Conservation (phyloP, 2,797 vertebrate genomes). For the Poecilia gillii region DNA sequence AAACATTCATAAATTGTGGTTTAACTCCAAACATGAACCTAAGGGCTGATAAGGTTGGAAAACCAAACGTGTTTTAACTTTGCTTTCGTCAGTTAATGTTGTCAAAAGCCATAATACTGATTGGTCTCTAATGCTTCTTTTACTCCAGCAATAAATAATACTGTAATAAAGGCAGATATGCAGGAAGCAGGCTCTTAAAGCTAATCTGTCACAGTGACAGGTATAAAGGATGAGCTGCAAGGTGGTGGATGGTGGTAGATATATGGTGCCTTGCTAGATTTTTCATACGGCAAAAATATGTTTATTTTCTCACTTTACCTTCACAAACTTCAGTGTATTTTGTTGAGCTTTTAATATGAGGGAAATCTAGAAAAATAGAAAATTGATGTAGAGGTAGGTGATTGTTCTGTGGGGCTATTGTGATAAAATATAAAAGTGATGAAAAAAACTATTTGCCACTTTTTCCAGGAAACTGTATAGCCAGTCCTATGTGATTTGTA, state of each 20-base stretch:
- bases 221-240: constrained; percentile 2
- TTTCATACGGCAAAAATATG: not conserved
- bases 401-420: not conserved
- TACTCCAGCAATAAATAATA: constrained; percentile 1
- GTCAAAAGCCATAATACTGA: not conserved
- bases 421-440: too few species aligned
- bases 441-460: too few species aligned
- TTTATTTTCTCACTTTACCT: not conserved
- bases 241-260: not conserved
- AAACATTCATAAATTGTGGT: constrained; percentile 3
- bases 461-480: too few species aligned
- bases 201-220: not conserved
- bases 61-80: not conserved
- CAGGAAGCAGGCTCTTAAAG: not conserved
- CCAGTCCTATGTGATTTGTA: too few species aligned
- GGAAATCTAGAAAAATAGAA: not conserved
- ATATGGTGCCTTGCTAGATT: not conserved
- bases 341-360: not conserved
- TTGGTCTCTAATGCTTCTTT: not conserved
- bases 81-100: not conserved
- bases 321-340: not conserved
- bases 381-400: not conserved
- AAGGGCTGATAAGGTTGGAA: constrained; percentile 10
- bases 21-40: constrained; percentile 27
- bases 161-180: not conserved